These are phyloP conservation scores for Protophormia terraenovae DNA, from an alignment of 2,888 invertebrate species.

Conservation along the genomic window DNA sequence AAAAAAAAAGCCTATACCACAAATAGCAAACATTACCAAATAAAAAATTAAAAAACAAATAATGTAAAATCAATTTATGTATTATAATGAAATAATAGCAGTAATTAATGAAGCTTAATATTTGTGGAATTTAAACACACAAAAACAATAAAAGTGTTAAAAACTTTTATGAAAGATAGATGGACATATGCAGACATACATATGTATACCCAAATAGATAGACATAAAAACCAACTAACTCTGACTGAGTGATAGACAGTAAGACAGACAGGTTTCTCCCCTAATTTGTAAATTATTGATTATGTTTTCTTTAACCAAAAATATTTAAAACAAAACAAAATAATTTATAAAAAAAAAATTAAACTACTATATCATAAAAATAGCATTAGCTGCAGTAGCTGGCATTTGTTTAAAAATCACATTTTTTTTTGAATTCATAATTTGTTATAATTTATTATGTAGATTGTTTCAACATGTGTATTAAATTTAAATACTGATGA, in stretches of 20 bases:
- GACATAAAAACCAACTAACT: slow-evolving; percentile 9
- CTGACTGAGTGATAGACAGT: too few species aligned
- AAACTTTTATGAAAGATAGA: slow-evolving; percentile 35
- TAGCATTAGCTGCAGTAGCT: neutral
- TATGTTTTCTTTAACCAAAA: neutral
- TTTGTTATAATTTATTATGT: neutral
- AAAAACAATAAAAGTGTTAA: slow-evolving; percentile 41
- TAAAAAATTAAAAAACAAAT: neutral
- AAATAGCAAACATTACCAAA: slow-evolving; percentile 2
- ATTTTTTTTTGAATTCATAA: slow-evolving; percentile 9
- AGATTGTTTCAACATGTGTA: neutral
- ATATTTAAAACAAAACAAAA: neutral
- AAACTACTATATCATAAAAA: too few species aligned
- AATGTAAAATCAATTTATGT: neutral
- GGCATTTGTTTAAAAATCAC: neutral
- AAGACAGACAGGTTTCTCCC: slow-evolving; percentile 56
- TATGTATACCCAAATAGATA: neutral
- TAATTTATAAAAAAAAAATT: neutral
- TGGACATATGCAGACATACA: neutral
- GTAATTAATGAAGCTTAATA: neutral
- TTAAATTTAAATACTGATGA: neutral
- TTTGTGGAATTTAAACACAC: slow-evolving; percentile 32
- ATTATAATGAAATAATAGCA: neutral
- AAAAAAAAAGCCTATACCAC: slow-evolving; percentile 22
- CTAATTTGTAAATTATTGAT: slow-evolving; percentile 43